A percentile compares a stretch with the other conserved stretches of the same genome.
Evolutionary conservation across 2,888 invertebrate genomes (phyloP).

Genomic region (Rhamphomyia laevipes): DNA sequence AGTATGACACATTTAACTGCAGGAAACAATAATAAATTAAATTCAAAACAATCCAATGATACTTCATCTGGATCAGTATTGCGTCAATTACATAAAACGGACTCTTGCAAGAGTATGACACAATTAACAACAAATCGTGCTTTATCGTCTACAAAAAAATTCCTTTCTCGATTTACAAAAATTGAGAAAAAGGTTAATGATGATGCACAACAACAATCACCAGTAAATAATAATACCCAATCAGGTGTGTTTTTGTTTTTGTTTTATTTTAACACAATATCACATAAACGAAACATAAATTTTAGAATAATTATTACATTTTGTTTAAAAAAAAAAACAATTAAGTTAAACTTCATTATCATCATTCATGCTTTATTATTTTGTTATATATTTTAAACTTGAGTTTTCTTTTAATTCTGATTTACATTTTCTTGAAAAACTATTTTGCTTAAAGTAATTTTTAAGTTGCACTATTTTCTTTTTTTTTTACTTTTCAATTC

Average conservation of each 20-base stretch:
- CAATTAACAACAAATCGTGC: slow-evolving; percentile 30
- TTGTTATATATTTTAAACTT: too few relatives aligned
- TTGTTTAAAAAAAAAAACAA: too few relatives aligned
- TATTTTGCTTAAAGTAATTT: too few relatives aligned
- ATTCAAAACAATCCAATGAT: not conserved
- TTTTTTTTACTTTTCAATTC: too few relatives aligned
- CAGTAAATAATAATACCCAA: not conserved
- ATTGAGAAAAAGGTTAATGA: slow-evolving; percentile 3
- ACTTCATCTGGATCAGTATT: slow-evolving; percentile 14
- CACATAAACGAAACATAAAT: too few relatives aligned
- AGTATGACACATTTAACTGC: slow-evolving; percentile 59
- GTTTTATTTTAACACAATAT: too few relatives aligned
- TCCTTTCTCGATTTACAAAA: slow-evolving; percentile 7
- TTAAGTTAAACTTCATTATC: too few relatives aligned
- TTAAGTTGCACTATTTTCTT: too few relatives aligned
- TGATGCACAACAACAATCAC: slow-evolving; percentile 17
- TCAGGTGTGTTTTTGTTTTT: slow-evolving; percentile 17
- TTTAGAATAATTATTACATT: too few relatives aligned
- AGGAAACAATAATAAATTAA: slow-evolving; percentile 16
- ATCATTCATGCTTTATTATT: too few relatives aligned
- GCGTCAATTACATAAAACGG: slow-evolving; percentile 32
- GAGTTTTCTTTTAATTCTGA: too few relatives aligned
- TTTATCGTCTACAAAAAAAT: slow-evolving; percentile 6
- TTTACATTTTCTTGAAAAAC: too few relatives aligned
- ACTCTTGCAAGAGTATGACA: slow-evolving; percentile 42